These are phyloP conservation scores for Bagarius yarrelli DNA, from an alignment of 2,113 vertebrate species.

Conservation along the genomic window DNA sequence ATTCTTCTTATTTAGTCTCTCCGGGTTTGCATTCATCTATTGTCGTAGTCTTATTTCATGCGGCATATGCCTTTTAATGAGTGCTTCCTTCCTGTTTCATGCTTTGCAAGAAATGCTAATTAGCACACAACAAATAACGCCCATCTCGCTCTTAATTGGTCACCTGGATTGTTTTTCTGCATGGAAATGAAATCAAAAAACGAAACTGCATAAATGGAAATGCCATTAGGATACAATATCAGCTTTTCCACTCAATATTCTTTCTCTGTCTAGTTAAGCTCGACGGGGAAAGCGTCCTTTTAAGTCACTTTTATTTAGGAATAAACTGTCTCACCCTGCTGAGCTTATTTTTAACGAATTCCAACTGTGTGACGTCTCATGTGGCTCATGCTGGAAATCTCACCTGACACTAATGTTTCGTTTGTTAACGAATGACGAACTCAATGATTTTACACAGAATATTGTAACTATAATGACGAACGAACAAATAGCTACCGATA, in stretches of 20 bases:
- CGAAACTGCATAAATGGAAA: constrained; percentile 25
- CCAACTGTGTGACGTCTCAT: constrained; percentile 12
- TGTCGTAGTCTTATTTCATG: constrained; percentile 37
- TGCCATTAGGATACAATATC: constrained; percentile 15
- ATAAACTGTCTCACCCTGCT: constrained; percentile 16
- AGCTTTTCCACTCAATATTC: constrained; percentile 38
- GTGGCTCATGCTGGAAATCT: neutral
- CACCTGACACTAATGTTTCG: constrained; percentile 22
- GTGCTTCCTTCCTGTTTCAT: constrained; percentile 46
- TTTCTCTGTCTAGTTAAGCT: constrained; percentile 17
- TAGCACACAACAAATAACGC: constrained; percentile 12
- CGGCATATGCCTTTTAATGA: constrained; percentile 54
- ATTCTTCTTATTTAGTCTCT: constrained; percentile 57
- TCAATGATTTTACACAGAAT: neutral
- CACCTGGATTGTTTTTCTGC: constrained; percentile 21
- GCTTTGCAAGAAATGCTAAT: constrained; percentile 58
- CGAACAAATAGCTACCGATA: neutral
- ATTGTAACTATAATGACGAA: neutral
- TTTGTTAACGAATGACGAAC: neutral
- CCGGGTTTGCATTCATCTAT: constrained; percentile 51
- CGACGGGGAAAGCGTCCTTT: constrained; percentile 4
- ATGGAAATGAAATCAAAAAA: constrained; percentile 26
- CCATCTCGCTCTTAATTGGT: constrained; percentile 17
- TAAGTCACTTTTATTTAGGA: constrained; percentile 36
- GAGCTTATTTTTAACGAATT: constrained; percentile 36